Base-by-base conservation (phyloP, 2,888 invertebrate genomes). In the Bimastos eiseni region DNA sequence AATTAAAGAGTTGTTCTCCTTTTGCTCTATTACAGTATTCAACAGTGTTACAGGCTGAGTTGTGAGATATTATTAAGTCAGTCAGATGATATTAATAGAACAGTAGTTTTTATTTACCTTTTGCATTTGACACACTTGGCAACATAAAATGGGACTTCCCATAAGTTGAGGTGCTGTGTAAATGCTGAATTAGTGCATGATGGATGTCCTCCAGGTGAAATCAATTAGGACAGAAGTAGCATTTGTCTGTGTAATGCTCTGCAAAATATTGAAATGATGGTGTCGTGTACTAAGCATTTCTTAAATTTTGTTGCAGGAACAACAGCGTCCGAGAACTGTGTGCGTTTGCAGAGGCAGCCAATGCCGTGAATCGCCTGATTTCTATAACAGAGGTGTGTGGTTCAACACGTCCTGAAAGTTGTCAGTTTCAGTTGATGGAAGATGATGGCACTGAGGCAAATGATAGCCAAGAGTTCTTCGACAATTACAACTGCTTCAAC, bases 321-420 rank as follows among this genome's bases (percentile, higher is more conserved):
- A 98, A 98, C 96, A 98, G 98, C 93, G 98, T 98, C 91, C 97
- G 98, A 94, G 98, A 99, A 95, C 96, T 99, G 94, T 98, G 98
- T 92, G 97, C 97, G 94, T 98, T 98, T 96, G 98, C 98, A 92
- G 98, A 98, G 95, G 98, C 98, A 90, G 98, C 98, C 91, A 98
- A 98, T 97, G 98, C 98, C 93, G 97, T 98, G 95, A 98, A 98
- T 96, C 97, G 98, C 93, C 97, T 98, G 94, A 97, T 98, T 34
- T 86, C 86, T 13, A 86, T 86, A 86, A 86, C 86, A 6, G 86
- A 86, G 86, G 86, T 37, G 13, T 86, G 86, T 86, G 86, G 36
- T 36, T 86, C 86, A 36, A 17, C 86, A 37, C 86, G 36, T 34
- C 36, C 36, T 86, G 86, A 86, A 34, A 86, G 37, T 21, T 86